phyloP scores from a whole-genome alignment of 2,797 vertebrate species.

The Apodemus agrarius region DNA sequence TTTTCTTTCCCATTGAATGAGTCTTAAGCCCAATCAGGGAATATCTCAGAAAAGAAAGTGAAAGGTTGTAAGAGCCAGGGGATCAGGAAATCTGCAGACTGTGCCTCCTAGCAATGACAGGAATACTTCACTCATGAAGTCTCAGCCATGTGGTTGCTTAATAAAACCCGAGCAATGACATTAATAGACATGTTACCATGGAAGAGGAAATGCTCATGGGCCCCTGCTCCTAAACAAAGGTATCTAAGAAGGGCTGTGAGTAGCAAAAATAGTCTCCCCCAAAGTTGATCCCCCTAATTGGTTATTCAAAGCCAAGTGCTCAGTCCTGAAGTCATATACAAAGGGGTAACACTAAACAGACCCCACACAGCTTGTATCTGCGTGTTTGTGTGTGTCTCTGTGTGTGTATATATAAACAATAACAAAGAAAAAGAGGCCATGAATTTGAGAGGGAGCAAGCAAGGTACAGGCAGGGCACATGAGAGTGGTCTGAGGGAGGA shows the following conservation, averaged over 20 bases:
- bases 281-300: background rate
- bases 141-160: background rate
- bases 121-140: background rate
- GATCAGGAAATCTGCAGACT: background rate
- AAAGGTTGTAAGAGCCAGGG: background rate
- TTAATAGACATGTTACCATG: background rate
- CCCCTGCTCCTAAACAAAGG: background rate
- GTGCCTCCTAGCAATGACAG: background rate
- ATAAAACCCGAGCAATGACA: background rate
- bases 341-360: background rate
- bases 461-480: background rate
- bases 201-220: no score
- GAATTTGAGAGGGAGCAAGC: background rate
- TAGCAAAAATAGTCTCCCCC: background rate
- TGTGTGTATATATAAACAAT: background rate
- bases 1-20: background rate
- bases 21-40: background rate
- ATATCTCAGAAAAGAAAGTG: background rate
- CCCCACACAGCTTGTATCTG: background rate
- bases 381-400: background rate
- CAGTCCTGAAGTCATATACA: background rate
- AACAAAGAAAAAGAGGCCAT: background rate
- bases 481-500: background rate
- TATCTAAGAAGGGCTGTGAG: background rate
- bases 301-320: background rate